These are phyloP conservation scores for Syngnathus typhle DNA, from an alignment of 2,113 vertebrate genomes.

Conservation along the genomic window DNA sequence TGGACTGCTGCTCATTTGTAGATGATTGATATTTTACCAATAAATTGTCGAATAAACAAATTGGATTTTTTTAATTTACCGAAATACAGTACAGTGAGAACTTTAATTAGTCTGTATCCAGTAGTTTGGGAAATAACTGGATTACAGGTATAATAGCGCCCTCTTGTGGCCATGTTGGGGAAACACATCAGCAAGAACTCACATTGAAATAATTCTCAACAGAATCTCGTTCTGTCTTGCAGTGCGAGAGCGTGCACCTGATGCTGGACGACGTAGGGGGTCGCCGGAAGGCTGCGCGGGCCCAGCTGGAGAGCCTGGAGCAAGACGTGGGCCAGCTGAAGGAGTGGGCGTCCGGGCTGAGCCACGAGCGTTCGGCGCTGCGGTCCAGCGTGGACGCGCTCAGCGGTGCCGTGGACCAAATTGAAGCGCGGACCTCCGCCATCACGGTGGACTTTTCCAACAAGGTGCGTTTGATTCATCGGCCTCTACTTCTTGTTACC, in stretches of 20 bases:
- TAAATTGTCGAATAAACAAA: neutral
- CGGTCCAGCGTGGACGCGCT: conserved; percentile 73
- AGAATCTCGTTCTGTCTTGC: conserved; percentile 15
- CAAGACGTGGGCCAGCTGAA: conserved; percentile 72
- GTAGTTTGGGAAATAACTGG: neutral
- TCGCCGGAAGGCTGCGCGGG: conserved; percentile 53
- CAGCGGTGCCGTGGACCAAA: conserved; percentile 65
- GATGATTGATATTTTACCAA: neutral
- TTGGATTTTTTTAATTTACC: neutral
- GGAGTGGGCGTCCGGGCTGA: conserved; percentile 66
- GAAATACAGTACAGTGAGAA: too few relatives aligned
- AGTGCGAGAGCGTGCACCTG: conserved; percentile 77
- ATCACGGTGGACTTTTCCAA: conserved; percentile 69
- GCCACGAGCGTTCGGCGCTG: conserved; percentile 65
- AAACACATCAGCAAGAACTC: too few relatives aligned
- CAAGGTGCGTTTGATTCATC: conserved; percentile 34
- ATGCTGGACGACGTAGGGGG: conserved; percentile 68
- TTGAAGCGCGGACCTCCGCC: conserved; percentile 70
- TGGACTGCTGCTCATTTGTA: neutral
- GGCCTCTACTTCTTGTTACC: neutral
- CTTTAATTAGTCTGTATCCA: neutral
- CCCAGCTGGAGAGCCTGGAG: conserved; percentile 71
- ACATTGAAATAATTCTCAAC: too few relatives aligned
- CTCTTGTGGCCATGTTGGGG: neutral
- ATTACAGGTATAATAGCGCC: neutral